phyloP scores from a whole-genome alignment of 2,797 vertebrate genomes.

The Melanotaenia boesemani region DNA sequence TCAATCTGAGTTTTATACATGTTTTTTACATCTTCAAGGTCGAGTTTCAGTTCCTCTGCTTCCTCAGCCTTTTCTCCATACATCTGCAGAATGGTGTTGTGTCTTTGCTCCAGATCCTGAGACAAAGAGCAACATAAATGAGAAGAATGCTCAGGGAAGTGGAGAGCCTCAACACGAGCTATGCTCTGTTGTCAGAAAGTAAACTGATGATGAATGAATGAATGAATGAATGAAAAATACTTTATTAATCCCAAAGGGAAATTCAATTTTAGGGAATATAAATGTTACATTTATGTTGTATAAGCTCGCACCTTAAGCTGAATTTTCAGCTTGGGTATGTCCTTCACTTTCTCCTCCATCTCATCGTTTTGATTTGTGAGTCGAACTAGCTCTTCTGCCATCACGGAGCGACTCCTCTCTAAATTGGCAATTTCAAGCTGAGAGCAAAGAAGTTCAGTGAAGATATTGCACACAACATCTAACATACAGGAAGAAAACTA shows the following conservation, averaged over 20 bases:
- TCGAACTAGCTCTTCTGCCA: constrained; percentile 95
- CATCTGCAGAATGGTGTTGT: constrained; percentile 99
- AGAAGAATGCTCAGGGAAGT: neutral
- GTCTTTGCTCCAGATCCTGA: constrained; percentile 96
- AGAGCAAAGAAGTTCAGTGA: neutral
- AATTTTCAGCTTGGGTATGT: constrained; percentile 89
- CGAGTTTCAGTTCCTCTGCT: constrained; percentile 94
- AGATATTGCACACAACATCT: neutral
- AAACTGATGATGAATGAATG: neutral
- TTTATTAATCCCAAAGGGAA: no score
- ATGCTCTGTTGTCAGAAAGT: neutral
- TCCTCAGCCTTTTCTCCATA: constrained; percentile 99
- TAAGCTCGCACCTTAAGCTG: constrained; percentile 88
- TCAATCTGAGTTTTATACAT: constrained; percentile 99
- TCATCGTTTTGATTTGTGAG: constrained; percentile 97
- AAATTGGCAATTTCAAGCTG: constrained; percentile 94
- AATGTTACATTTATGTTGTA: no score
- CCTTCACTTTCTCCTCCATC: constrained; percentile 91
- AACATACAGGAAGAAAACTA: neutral
- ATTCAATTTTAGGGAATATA: no score
- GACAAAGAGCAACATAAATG: constrained; percentile 38
- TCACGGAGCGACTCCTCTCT: constrained; percentile 94
- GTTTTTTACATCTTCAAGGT: constrained; percentile 98
- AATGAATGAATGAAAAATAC: no score
- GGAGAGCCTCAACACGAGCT: neutral